A percentile compares a stretch with the other conserved stretches of the same genome.
Conservation (phyloP, 2,888 invertebrate genomes). For the Troides aeacus region DNA sequence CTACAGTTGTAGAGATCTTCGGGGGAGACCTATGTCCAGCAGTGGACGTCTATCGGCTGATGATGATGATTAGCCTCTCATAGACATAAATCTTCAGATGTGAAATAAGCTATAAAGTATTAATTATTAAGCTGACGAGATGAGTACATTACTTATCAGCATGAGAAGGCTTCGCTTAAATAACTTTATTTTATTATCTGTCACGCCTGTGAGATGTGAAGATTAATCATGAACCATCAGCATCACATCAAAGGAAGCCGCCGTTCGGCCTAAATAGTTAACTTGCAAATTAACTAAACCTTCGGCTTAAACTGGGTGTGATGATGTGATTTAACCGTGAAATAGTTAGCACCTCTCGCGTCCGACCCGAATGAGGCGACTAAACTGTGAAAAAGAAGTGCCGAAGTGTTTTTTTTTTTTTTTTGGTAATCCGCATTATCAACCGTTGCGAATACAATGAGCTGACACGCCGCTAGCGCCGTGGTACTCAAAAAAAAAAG, state of each 20-base stretch:
- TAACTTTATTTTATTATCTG: no score
- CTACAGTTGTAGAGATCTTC: no score
- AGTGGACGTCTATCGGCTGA: no score
- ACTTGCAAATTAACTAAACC: constrained; percentile 3
- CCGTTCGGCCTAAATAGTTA: not conserved
- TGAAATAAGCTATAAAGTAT: no score
- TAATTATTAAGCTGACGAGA: no score
- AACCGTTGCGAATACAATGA: constrained; percentile 26
- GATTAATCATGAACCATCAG: no score
- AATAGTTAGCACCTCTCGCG: constrained; percentile 21
- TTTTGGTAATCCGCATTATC: constrained; percentile 6
- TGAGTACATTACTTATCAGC: no score
- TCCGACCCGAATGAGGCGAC: not conserved
- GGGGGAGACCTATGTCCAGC: no score
- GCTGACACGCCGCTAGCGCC: constrained; percentile 13
- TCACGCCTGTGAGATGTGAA: no score
- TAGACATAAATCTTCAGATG: no score
- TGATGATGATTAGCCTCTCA: no score
- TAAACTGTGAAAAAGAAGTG: constrained; percentile 2
- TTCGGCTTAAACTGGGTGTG: constrained; percentile 1
- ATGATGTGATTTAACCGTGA: constrained; percentile 19
- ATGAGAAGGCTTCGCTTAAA: no score
- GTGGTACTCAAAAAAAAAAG: constrained; percentile 4
- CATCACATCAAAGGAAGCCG: constrained; percentile 11
- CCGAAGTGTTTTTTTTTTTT: constrained; percentile 2